Evolutionary conservation across 2,797 vertebrate genomes (phyloP), one percentile per base, ranked within the genome.

Genomic region (Peromyscus aztecus): DNA sequence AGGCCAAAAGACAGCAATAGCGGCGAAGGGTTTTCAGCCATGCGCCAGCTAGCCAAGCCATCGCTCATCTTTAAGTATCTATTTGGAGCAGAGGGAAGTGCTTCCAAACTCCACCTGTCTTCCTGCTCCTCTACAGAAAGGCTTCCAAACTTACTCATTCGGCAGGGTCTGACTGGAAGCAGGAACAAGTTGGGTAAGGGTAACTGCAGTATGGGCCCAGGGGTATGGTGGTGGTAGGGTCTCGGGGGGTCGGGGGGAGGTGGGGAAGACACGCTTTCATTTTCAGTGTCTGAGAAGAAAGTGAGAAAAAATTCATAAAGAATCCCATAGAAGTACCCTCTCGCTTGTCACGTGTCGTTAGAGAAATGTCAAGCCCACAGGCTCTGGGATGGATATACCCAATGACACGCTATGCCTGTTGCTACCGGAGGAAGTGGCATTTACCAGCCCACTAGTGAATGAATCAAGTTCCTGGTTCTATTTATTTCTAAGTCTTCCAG

Each of bases 41-140:
- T 55, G 96, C 61, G 97, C 84, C 87, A 96, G 83, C 80, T 94
- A 97, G 97, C 98, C 96, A 92, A 94, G 97, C 76, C 37, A 90
- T 97, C 96, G 52, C 91, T 96, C 97, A 94, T 76, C 82, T 90
- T 94, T 94, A 97, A 98, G 89, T n/a, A 78, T 94, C 97, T 97
- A 73, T 97, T 95, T 89, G 89, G 91, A 91, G 91, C 89, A 87
- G 81, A 97, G 89, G 94, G 86, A 92, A 97, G 92, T 49, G 89
- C 78, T 94, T 97, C 89, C 96, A 95, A 97, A 96, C 97, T 93
- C 97, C 91, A 94, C 91, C 95, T 91, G 94, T 93, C 97, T 97
- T 97, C 84, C 27, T 97, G 98, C 98, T 97, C 94, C 97, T 98
- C 97, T 97, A 95, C 93, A 97, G 93, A 86, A 94, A 97, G 94